These are phyloP conservation scores for Girardinus metallicus DNA, from an alignment of 2,797 vertebrate species.

Conservation along the genomic window DNA sequence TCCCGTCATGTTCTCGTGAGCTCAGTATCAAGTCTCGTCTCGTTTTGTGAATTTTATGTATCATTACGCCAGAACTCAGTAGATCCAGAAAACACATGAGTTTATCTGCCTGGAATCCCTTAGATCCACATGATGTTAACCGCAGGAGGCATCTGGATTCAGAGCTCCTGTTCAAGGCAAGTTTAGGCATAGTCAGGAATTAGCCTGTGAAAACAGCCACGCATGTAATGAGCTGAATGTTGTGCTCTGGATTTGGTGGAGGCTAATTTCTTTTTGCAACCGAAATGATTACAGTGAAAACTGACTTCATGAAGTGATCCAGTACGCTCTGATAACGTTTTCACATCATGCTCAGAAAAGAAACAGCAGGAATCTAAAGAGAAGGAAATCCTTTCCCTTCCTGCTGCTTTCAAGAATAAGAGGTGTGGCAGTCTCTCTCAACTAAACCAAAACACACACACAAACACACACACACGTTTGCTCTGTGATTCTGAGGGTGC, in stretches of 20 bases:
- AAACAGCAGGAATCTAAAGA: not conserved
- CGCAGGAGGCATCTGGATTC: not conserved
- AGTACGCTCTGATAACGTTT: not conserved
- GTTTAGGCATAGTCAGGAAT: not conserved
- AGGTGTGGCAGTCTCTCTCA: conserved; percentile 1
- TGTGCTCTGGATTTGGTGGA: not conserved
- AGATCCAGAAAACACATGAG: not conserved
- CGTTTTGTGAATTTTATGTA: not conserved
- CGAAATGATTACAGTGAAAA: not conserved
- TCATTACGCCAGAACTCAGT: not conserved
- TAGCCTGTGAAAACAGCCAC: not conserved
- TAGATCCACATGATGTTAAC: not conserved
- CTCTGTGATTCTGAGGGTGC: not conserved
- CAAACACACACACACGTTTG: too few relatives aligned
- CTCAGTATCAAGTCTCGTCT: not conserved
- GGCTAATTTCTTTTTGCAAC: not conserved
- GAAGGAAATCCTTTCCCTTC: conserved; percentile 28
- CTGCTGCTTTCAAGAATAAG: conserved; percentile 16
- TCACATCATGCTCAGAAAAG: not conserved
- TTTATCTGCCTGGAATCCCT: not conserved
- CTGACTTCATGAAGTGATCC: not conserved
- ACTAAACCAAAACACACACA: not conserved
- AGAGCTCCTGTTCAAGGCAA: not conserved
- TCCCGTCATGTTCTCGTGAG: not conserved
- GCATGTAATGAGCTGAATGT: not conserved